Conservation (phyloP, 2,888 invertebrate genomes). For the Lasioglossum villosulum region DNA sequence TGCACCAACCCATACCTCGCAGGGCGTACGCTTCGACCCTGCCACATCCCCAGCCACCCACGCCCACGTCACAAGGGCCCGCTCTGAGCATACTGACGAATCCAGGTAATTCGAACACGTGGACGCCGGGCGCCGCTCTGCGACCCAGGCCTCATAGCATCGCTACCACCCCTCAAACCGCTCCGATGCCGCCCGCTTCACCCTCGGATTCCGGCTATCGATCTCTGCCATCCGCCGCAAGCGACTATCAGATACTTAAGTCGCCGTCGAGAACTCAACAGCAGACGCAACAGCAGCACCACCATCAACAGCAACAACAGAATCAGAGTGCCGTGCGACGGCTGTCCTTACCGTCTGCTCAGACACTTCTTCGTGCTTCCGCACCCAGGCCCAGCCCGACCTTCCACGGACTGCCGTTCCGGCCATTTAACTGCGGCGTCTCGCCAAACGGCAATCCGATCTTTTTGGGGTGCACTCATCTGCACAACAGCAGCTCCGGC, state of each 20-base stretch:
- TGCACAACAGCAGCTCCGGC: constrained; percentile 82
- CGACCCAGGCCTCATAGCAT: constrained; percentile 82
- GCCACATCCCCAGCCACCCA: constrained; percentile 86
- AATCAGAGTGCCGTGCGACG: constrained; percentile 86
- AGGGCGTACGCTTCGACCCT: constrained; percentile 84
- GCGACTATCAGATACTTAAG: constrained; percentile 88
- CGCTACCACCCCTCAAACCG: constrained; percentile 78
- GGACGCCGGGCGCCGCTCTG: constrained; percentile 77
- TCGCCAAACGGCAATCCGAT: constrained; percentile 84
- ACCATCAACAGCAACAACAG: constrained; percentile 80
- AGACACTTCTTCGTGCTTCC: constrained; percentile 84
- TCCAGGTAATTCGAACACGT: constrained; percentile 79
- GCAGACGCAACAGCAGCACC: constrained; percentile 74
- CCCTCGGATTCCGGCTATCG: constrained; percentile 86
- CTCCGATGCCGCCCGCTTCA: constrained; percentile 80
- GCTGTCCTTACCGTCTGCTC: constrained; percentile 86
- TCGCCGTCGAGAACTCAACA: constrained; percentile 80
- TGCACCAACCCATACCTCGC: constrained; percentile 83
- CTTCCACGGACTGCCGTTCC: constrained; percentile 87
- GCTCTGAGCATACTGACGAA: constrained; percentile 77
- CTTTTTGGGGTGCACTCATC: constrained; percentile 85
- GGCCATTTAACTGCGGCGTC: constrained; percentile 83
- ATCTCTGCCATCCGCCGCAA: constrained; percentile 87
- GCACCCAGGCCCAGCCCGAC: constrained; percentile 88
- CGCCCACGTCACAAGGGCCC: constrained; percentile 85